A percentile compares a stretch with the other conserved stretches of the same genome.
phyloP scores from a whole-genome alignment of 1,140 invertebrate genomes.

The Papilio dardanus region DNA sequence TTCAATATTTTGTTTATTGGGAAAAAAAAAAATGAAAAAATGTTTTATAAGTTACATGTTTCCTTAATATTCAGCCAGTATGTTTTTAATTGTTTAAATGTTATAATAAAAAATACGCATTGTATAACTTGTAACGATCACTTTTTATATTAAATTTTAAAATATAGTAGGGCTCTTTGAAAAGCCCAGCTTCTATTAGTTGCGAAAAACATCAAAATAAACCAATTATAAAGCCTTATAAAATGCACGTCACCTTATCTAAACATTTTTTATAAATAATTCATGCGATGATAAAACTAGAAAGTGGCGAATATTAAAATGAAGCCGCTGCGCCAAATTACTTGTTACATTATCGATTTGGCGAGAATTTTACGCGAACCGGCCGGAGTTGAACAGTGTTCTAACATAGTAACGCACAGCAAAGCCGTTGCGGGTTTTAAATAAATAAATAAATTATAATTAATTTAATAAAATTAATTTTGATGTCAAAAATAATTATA shows the following conservation, averaged over 20 bases:
- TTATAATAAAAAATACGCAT: too few species aligned
- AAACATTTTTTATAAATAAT: conserved; percentile 30
- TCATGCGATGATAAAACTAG: conserved; percentile 28
- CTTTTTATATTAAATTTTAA: not conserved
- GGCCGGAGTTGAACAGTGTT: not conserved
- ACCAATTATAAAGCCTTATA: not conserved
- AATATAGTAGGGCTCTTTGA: not conserved
- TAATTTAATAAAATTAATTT: conserved; percentile 7
- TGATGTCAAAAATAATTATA: not conserved
- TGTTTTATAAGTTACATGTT: not conserved
- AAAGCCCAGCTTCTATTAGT: not conserved
- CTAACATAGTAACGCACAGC: not conserved
- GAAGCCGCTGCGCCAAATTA: conserved; percentile 12
- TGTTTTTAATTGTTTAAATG: not conserved
- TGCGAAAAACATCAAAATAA: not conserved
- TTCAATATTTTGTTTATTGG: not conserved
- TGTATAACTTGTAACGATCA: too few species aligned
- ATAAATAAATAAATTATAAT: not conserved
- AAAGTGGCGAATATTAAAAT: conserved; percentile 30
- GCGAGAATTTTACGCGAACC: conserved; percentile 15
- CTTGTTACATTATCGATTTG: conserved; percentile 28
- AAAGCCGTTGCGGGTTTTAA: not conserved
- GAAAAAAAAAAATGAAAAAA: not conserved
- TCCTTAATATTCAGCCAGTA: not conserved
- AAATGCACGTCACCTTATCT: conserved; percentile 22